Base-by-base conservation (phyloP, 2,888 invertebrate genomes). In the Callimorpha dominula region DNA sequence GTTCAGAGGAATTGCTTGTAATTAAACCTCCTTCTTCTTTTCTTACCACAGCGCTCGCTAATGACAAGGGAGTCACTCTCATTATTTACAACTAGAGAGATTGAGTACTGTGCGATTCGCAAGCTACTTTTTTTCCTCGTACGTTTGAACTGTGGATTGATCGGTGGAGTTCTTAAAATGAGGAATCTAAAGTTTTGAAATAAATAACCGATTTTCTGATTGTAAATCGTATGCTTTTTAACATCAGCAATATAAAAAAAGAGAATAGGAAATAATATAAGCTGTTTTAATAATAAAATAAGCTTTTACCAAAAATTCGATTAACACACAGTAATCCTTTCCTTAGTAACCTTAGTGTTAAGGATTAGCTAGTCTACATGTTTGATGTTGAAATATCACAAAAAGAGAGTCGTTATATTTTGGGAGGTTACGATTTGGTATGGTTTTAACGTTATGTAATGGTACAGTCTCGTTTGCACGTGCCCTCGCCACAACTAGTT, bases 401-500 rank as follows among this genome's bases (percentile, higher is more conserved):
- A 60, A 68, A 20, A 9, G 20, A 12, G 20, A 60, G 52, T 1
- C 42, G 65, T 73, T 62, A 64, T 54, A 54, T 71, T 70, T 63
- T 60, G 64, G 65, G 40, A 54, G 14, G 46, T 71, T 65, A 68
- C 31, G 11, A 72, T 67, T 65, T 54, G 63, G 42, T 63, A 57
- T 62, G 62, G 54, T 73, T 66, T 52, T 11, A 15, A 64, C 20
- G n/a, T 77, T 80, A 76, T 75, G 76, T 79, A 75, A 79, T 66
- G 43, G 72, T 68, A 20, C 68, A 65, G 65, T 74, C 50, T 68
- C 63, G 65, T 71, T 75, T 72, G 57, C 66, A 60, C 70, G 46
- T 63, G 40, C 57, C 69, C 66, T 76, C 68, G 60, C 73, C 66
- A 20, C 9, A 79, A 84, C 80, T 73, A 60, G 81, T 83, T 78